Evolutionary conservation across 2,113 vertebrate genomes (phyloP), one percentile per base, ranked within the genome.

Genomic region (Cairina moschata): DNA sequence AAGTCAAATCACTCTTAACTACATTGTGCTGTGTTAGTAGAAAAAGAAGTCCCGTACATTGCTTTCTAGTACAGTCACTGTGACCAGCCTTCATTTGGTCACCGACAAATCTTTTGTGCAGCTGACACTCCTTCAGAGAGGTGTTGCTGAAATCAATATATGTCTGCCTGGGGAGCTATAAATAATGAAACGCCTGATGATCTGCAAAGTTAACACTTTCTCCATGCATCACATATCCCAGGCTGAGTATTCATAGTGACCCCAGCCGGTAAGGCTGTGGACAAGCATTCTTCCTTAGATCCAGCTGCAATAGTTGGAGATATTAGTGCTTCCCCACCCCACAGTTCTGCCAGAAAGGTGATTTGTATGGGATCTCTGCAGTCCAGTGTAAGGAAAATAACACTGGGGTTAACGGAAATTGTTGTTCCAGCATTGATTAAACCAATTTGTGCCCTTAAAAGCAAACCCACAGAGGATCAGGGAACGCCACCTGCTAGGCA

Each of bases 141-240:
- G 88, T 91, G 88, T 82, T 96, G 86, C 81, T 94, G 71, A 91
- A 95, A 95, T 92, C 93, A 85, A 73, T 94, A 73, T 32, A 79
- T 0, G 1, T 73, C 58, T 58, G 54, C 74, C 62, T 78, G 50
- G 73, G 83, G 93, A 92, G 9, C 68, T 29, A 75, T 91, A 94
- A 96, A 94, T 84, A 86, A 88, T 58, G 66, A 58, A 94, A 96
- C 90, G 91, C 72, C 83, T 82, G 88, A 86, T 68, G 77, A 17
- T 88, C 56, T 90, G 86, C 66, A 79, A 72, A 93, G 69, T 86
- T 88, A 94, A 90, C 0, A 0, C 73, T 88, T 94, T 95, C 88
- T 83, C 86, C 83, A 75, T 93, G 13, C 26, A 66, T 72, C 44
- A 65, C 0, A 0, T 86, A 68, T 72, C 86, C 60, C 50, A 86